Evolutionary conservation across 2,888 invertebrate genomes (phyloP).

Genomic region (Eumerus sabulonum): DNA sequence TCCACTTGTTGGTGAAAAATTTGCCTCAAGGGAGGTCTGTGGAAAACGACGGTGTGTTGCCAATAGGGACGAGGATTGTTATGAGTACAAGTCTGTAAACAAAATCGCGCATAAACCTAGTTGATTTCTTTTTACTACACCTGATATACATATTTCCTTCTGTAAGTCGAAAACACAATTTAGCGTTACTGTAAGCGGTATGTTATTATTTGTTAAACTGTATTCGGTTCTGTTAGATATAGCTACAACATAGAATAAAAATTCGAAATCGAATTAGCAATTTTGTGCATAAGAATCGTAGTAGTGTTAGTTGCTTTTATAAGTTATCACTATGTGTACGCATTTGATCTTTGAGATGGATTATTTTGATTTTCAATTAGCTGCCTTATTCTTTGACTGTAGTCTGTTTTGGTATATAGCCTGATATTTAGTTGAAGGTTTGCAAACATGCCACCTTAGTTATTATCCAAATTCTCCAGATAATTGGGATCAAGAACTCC

Average conservation of each 20-base stretch:
- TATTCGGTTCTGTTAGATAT: constrained; percentile 31
- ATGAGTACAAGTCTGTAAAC: no score
- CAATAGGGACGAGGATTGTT: no score
- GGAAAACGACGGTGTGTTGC: no score
- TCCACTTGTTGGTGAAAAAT: no score
- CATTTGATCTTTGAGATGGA: constrained; percentile 11
- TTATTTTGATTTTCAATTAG: constrained; percentile 38
- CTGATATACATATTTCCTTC: no score
- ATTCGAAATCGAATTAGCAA: constrained; percentile 54
- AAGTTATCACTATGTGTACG: constrained; percentile 12
- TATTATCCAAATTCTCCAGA: constrained; percentile 55
- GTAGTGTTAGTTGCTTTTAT: constrained; percentile 55
- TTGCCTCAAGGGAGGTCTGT: no score
- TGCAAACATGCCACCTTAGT: constrained; percentile 16
- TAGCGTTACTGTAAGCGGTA: constrained; percentile 40
- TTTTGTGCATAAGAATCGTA: constrained; percentile 61
- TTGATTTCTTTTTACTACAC: no score
- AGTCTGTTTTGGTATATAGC: constrained; percentile 23
- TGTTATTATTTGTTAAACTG: constrained; percentile 41
- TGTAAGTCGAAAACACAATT: no score
- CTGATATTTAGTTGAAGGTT: constrained; percentile 18
- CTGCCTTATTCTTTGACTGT: not conserved
- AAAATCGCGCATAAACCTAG: no score
- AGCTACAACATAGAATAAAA: constrained; percentile 63
- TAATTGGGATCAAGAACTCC: constrained; percentile 81